phyloP scores from a whole-genome alignment of 1,140 invertebrate genomes.

The Chironomus tepperi region DNA sequence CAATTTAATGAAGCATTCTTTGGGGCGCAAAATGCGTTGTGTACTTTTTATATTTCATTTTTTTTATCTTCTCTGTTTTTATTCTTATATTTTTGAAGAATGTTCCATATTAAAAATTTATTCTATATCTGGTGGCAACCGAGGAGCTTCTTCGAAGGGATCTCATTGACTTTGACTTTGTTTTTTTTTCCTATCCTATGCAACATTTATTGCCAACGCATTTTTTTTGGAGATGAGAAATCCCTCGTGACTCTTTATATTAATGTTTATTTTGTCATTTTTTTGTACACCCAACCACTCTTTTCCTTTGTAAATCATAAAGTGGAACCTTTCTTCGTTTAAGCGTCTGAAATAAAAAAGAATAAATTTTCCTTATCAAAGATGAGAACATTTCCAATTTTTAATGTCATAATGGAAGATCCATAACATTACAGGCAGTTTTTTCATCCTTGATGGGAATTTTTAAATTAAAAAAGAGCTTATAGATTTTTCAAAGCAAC shows the following conservation, averaged over 20 bases:
- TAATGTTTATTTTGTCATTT: conserved; percentile 14
- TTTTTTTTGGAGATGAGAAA: neutral
- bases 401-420: too few relatives aligned
- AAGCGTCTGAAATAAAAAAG: too few relatives aligned
- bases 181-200: neutral
- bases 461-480: too few relatives aligned
- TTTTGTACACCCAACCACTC: neutral
- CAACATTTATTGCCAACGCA: neutral
- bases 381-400: too few relatives aligned
- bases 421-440: too few relatives aligned
- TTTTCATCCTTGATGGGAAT: too few relatives aligned
- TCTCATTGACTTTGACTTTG: neutral
- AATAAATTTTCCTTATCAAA: too few relatives aligned
- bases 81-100: too few relatives aligned
- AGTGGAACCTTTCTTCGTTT: neutral
- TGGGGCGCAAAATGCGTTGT: neutral
- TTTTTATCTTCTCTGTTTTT: neutral
- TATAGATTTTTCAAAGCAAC: too few relatives aligned
- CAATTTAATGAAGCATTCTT: conserved; percentile 23
- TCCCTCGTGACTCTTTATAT: neutral
- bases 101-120: neutral
- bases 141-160: neutral
- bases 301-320: neutral
- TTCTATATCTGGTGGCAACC: neutral
- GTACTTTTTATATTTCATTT: neutral